A percentile compares a stretch with the other conserved stretches of the same genome.
Evolutionary conservation across 2,888 invertebrate species (phyloP).

Genomic region (Andrena trimmerana): DNA sequence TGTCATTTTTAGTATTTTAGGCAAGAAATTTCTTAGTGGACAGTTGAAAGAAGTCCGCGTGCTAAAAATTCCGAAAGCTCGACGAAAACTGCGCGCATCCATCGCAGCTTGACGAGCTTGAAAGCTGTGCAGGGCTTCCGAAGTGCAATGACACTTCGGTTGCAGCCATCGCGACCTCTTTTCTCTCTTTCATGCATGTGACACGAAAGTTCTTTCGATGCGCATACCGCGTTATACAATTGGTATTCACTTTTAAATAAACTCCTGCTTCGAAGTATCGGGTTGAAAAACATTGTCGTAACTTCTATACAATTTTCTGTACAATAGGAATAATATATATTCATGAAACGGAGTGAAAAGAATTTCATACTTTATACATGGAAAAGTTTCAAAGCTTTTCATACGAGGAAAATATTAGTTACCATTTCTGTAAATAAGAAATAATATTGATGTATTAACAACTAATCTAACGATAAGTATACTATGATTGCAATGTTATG

Average conservation of each 20-base stretch:
- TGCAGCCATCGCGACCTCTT: slow-evolving; percentile 44
- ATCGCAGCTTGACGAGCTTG: slow-evolving; percentile 45
- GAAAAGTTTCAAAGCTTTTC: too few relatives aligned
- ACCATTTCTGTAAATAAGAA: too few relatives aligned
- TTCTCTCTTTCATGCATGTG: slow-evolving; percentile 23
- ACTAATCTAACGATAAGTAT: too few relatives aligned
- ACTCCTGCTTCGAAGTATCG: not conserved
- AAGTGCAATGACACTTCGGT: slow-evolving; percentile 56
- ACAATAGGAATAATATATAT: too few relatives aligned
- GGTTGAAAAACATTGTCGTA: too few relatives aligned
- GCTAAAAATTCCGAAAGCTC: slow-evolving; percentile 36
- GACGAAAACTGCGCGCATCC: slow-evolving; percentile 22
- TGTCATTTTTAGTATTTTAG: not conserved
- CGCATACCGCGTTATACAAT: slow-evolving; percentile 4
- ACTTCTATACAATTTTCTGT: too few relatives aligned
- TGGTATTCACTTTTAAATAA: slow-evolving; percentile 2
- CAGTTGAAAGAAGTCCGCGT: not conserved
- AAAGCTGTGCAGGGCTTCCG: slow-evolving; percentile 52
- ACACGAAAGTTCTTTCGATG: slow-evolving; percentile 32
- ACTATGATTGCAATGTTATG: too few relatives aligned
- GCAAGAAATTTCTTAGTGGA: not conserved
- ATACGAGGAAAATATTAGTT: too few relatives aligned
- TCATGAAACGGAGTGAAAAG: too few relatives aligned
- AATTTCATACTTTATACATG: too few relatives aligned
- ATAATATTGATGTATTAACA: too few relatives aligned